phyloP scores from a whole-genome alignment of 2,113 vertebrate genomes.

The Anser cygnoides region DNA sequence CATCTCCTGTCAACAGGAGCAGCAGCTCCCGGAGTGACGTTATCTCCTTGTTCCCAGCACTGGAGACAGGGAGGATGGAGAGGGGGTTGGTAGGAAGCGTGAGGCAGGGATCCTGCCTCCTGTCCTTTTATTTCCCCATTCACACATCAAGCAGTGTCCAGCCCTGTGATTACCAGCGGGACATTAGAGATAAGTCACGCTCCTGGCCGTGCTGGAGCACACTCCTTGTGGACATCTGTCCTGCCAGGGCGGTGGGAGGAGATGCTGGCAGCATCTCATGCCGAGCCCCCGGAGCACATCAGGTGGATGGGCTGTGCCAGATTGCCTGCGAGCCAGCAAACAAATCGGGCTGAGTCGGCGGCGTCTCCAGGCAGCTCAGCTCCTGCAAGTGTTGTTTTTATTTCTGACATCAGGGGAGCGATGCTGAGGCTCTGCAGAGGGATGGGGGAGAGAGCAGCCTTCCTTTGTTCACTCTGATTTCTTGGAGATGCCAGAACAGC shows the following conservation, averaged over 20 bases:
- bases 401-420: neutral
- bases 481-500: neutral
- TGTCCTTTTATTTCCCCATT: neutral
- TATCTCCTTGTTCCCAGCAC: neutral
- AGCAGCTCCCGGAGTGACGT: neutral
- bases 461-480: neutral
- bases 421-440: neutral
- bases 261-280: neutral
- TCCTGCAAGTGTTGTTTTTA: neutral
- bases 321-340: neutral
- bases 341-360: neutral
- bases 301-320: neutral
- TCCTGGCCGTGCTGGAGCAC: rapidly evolving
- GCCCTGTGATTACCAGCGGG: rapidly evolving
- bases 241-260: neutral
- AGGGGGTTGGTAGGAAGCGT: rapidly evolving
- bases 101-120: neutral
- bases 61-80: neutral
- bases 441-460: neutral
- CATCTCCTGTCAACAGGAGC: neutral
- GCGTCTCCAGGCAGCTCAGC: neutral
- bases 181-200: rapidly evolving
- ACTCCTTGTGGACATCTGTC: rapidly evolving
- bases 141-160: neutral
- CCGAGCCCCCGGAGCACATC: neutral